These are phyloP conservation scores for Leptonema lineaticorne DNA, from an alignment of 1,140 invertebrate genomes.

Conservation along the genomic window DNA sequence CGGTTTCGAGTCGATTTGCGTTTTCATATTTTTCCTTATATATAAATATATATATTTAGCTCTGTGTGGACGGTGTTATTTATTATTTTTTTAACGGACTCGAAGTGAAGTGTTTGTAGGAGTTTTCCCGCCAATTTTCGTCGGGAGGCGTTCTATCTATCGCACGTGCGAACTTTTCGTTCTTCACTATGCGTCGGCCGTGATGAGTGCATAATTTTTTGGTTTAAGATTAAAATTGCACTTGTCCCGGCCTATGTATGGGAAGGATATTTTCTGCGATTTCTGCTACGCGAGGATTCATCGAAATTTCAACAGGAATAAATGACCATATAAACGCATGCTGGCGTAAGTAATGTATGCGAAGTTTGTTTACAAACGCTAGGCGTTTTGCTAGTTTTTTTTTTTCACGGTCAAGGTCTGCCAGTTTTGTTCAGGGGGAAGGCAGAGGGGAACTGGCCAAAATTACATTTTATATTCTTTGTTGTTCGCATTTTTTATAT, in stretches of 20 bases:
- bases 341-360: no score
- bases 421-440: background rate
- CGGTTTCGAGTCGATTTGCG: no score
- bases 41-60: no score
- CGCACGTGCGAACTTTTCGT: background rate
- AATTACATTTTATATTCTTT: no score
- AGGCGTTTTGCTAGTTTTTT: background rate
- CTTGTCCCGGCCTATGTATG: conserved; percentile 27
- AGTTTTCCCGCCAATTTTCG: no score
- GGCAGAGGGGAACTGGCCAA: no score
- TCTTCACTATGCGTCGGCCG: conserved; percentile 4
- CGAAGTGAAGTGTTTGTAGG: background rate
- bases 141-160: no score
- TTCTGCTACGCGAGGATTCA: background rate
- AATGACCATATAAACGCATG: no score
- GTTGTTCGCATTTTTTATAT: no score
- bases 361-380: background rate
- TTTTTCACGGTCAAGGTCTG: background rate
- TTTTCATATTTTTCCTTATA: no score
- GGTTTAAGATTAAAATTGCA: conserved; percentile 14
- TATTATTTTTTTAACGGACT: background rate
- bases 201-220: conserved; percentile 20
- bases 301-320: no score
- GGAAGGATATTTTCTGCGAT: background rate
- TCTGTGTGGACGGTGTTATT: no score